Evolutionary conservation across 2,797 vertebrate genomes (phyloP).

Genomic region (Hylomyscus alleni): DNA sequence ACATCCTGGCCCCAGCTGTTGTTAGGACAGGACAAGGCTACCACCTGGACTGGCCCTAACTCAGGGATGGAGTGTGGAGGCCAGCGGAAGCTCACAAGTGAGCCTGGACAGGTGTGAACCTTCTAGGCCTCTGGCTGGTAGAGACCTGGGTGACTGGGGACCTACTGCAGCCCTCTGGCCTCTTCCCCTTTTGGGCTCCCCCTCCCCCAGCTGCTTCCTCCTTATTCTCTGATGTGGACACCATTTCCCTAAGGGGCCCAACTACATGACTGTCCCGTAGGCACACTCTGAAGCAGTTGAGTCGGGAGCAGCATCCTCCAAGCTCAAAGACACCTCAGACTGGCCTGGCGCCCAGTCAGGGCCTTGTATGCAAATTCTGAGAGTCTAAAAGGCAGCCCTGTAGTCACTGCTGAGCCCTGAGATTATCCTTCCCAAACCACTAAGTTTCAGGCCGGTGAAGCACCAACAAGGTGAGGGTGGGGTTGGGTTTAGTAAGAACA

Average conservation of each 20-base stretch:
- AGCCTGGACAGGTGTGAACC: neutral
- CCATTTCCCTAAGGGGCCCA: slow-evolving; percentile 74
- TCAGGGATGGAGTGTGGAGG: neutral
- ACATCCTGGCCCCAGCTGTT: neutral
- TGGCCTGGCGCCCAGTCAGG: neutral
- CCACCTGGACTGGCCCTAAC: neutral
- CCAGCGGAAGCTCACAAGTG: neutral
- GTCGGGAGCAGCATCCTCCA: neutral
- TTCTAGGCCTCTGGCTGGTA: neutral
- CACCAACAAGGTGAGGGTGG: slow-evolving; percentile 13
- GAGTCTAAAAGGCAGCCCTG: neutral
- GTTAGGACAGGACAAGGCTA: slow-evolving; percentile 1
- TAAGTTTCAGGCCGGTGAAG: neutral
- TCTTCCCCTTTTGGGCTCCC: slow-evolving; percentile 83
- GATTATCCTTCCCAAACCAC: slow-evolving; percentile 11
- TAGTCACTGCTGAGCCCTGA: neutral
- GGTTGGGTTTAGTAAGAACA: slow-evolving; percentile 60
- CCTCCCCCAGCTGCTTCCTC: slow-evolving; percentile 84
- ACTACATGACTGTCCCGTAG: neutral
- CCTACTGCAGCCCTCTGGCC: neutral
- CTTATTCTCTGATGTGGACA: slow-evolving; percentile 79
- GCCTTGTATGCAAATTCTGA: neutral
- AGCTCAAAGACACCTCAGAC: neutral
- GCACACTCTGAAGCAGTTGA: neutral
- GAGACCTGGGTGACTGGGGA: neutral